Evolutionary conservation across 1,140 invertebrate genomes (phyloP).

Genomic region (Sipha flava): DNA sequence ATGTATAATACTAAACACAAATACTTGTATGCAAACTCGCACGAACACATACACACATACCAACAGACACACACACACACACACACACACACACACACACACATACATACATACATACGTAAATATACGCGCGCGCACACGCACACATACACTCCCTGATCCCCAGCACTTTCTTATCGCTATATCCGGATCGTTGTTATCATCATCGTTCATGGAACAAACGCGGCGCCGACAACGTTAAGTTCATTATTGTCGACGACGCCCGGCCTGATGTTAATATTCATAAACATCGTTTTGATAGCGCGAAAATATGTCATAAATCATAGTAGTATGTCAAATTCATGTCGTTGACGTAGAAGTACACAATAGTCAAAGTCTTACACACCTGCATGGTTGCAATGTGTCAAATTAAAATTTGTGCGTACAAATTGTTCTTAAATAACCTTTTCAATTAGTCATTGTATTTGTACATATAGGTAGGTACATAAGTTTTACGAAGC

Average conservation of each 20-base stretch:
- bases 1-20: neutral
- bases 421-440: too few relatives aligned
- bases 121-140: neutral
- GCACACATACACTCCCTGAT: neutral
- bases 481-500: too few relatives aligned
- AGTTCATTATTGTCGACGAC: neutral
- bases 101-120: neutral
- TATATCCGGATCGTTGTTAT: neutral
- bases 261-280: neutral
- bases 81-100: neutral
- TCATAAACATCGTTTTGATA: too few relatives aligned
- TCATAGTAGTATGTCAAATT: too few relatives aligned
- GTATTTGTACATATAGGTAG: too few relatives aligned
- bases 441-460: too few relatives aligned
- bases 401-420: too few relatives aligned
- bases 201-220: neutral
- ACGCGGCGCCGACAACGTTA: neutral
- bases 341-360: too few relatives aligned
- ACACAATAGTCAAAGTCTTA: too few relatives aligned
- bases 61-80: neutral
- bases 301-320: too few relatives aligned
- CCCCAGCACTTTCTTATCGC: neutral
- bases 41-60: neutral
- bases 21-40: neutral
- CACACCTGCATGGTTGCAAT: too few relatives aligned